Evolutionary conservation across 92 coral and sea anemone genomes (phyloP).

Genomic region (Epizoanthus ramosus): DNA sequence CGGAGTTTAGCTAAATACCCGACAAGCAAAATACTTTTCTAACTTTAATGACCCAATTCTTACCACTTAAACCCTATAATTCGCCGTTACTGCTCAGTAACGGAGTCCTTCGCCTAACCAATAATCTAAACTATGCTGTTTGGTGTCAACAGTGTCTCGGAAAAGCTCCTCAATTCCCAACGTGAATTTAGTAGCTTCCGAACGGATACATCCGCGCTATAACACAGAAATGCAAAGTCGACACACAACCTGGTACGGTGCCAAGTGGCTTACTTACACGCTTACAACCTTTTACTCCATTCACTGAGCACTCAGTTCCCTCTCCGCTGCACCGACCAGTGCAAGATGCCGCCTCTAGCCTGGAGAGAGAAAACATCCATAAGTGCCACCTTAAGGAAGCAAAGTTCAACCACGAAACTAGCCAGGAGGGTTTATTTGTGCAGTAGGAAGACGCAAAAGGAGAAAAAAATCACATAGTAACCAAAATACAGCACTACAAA

Average conservation of each 20-base stretch:
- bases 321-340: conserved; percentile 44
- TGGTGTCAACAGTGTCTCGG: conserved; percentile 9
- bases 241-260: conserved; percentile 57
- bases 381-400: conserved; percentile 45
- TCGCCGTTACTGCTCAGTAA: conserved; percentile 44
- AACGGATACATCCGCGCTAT: conserved; percentile 13
- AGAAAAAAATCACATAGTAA: conserved; percentile 34
- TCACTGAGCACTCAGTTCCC: conserved; percentile 75
- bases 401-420: background rate
- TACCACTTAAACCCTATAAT: conserved; percentile 35
- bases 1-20: conserved; percentile 18
- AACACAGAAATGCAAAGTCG: conserved; percentile 12
- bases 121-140: conserved; percentile 36
- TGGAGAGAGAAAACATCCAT: conserved; percentile 48
- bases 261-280: conserved; percentile 80
- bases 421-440: conserved; percentile 4
- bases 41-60: conserved; percentile 38
- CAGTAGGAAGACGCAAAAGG: conserved; percentile 3
- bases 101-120: conserved; percentile 41
- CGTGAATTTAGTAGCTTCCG: background rate
- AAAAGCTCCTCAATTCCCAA: background rate
- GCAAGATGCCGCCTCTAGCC: conserved; percentile 47
- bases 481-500: conserved; percentile 38
- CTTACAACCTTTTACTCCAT: conserved; percentile 81
- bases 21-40: conserved; percentile 28